Conservation (phyloP, 92 coral and sea anemone genomes). For the Anthopleura xanthogrammica region DNA sequence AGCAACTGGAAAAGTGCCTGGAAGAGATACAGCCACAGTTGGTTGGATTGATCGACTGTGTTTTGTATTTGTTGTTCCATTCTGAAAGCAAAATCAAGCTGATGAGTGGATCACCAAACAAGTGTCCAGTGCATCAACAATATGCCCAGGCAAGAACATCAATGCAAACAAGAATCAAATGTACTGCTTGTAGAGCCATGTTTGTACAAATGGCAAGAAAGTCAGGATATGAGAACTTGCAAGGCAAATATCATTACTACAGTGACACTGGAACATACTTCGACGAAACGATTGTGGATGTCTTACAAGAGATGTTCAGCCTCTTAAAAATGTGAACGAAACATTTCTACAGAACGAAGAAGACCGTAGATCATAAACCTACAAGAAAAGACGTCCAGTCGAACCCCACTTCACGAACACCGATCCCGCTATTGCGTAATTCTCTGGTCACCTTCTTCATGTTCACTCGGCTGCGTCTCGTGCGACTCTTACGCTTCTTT, state of each 20-base stretch:
- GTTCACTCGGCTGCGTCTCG: too few species aligned
- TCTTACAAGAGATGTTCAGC: background rate
- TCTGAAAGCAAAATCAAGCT: background rate
- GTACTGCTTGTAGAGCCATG: background rate
- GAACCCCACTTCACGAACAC: too few species aligned
- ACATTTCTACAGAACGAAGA: background rate
- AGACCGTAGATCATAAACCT: too few species aligned
- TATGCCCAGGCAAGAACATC: background rate
- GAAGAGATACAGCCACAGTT: background rate
- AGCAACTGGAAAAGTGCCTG: slow-evolving; percentile 6
- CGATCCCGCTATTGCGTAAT: too few species aligned
- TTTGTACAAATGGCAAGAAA: background rate
- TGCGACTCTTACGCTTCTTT: too few species aligned
- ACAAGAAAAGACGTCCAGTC: too few species aligned
- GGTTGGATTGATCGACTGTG: slow-evolving; percentile 11
- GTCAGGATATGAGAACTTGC: background rate
- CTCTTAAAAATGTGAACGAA: background rate
- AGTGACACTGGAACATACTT: background rate
- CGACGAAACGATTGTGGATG: background rate
- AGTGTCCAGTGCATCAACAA: background rate
- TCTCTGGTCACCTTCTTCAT: too few species aligned
- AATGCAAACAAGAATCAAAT: slow-evolving; percentile 1
- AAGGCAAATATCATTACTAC: background rate
- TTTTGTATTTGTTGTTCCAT: background rate
- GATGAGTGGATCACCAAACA: background rate